Evolutionary conservation across 2,797 vertebrate genomes (phyloP).

Genomic region (Liparis tanakae): DNA sequence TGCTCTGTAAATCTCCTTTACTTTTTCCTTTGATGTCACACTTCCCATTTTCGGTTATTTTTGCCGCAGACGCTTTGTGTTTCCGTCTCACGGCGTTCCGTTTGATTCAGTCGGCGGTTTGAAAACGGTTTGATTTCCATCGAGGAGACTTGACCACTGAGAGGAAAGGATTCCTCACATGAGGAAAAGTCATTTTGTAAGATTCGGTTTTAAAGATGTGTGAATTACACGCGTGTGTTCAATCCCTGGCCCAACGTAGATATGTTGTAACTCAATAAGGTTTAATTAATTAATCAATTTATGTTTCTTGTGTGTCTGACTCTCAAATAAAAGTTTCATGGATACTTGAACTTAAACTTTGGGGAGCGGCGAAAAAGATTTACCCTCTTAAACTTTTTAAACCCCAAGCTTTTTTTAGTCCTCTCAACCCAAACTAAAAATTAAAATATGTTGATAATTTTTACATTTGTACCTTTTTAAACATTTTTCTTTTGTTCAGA

Average conservation of each 20-base stretch:
- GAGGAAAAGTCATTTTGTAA: conserved; percentile 32
- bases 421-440: no score
- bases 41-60: conserved; percentile 41
- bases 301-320: conserved; percentile 44
- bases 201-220: conserved; percentile 22
- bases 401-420: no score
- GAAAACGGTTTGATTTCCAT: conserved; percentile 43
- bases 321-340: conserved; percentile 48
- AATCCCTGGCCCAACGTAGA: conserved; percentile 41
- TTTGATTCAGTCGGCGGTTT: conserved; percentile 36
- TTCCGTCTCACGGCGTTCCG: conserved; percentile 21
- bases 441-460: no score
- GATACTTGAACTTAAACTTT: conserved; percentile 57
- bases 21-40: conserved; percentile 57
- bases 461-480: no score
- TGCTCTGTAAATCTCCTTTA: conserved; percentile 68
- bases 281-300: no score
- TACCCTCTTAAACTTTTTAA: no score
- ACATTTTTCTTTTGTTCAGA: no score
- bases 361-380: conserved; percentile 20
- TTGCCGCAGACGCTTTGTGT: conserved; percentile 40
- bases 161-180: conserved; percentile 45
- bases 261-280: conserved; percentile 51
- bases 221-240: conserved; percentile 38
- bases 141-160: conserved; percentile 42